Evolutionary conservation across 2,888 invertebrate genomes (phyloP).

Genomic region (Coelogynopora nodosa): DNA sequence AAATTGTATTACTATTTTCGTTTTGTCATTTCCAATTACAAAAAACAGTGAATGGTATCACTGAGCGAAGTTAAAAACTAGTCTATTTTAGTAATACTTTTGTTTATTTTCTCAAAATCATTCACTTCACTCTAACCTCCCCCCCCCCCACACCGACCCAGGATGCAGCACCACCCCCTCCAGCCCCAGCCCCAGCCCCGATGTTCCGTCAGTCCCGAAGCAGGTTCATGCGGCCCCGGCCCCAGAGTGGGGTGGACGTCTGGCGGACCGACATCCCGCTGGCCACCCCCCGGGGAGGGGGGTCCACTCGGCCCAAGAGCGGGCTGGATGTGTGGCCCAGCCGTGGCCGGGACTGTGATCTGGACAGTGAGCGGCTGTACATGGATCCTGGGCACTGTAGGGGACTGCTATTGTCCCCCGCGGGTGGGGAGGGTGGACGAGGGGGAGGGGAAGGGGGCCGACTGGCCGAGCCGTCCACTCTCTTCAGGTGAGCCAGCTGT

Average conservation of each 20-base stretch:
- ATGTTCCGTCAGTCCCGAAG: neutral
- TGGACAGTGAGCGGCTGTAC: neutral
- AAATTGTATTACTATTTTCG: no score
- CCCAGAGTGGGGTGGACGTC: slow-evolving; percentile 11
- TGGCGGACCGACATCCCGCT: neutral
- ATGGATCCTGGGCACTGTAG: slow-evolving; percentile 8
- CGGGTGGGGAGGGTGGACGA: neutral
- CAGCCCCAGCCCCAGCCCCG: neutral
- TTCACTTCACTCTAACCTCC: no score
- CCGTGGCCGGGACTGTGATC: neutral
- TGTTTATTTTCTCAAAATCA: no score
- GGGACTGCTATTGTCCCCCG: neutral
- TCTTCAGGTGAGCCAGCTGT: neutral
- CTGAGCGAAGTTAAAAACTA: no score
- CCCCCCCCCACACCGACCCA: no score
- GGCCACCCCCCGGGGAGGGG: neutral
- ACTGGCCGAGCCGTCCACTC: neutral
- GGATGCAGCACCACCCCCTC: no score
- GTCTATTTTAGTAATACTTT: no score
- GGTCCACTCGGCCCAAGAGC: neutral
- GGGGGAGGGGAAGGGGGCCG: neutral
- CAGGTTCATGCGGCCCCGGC: neutral
- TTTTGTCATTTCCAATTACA: no score
- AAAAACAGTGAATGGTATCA: no score
- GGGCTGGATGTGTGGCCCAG: neutral